phyloP scores from a whole-genome alignment of 2,888 invertebrate species.

The Eupithecia exiguata region DNA sequence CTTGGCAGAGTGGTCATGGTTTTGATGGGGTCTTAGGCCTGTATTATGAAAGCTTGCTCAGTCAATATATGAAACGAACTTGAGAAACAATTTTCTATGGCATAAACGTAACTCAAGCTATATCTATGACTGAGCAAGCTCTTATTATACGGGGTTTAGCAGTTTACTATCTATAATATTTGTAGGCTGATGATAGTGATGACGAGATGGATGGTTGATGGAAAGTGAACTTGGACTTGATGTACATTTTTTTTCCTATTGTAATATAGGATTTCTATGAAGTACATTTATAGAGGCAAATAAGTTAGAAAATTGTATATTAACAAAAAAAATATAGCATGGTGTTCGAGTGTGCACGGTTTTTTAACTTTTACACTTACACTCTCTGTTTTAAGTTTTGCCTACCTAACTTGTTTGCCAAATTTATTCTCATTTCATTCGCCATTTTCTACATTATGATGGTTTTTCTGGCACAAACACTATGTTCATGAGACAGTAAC shows the following conservation, averaged over 20 bases:
- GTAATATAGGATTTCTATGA: neutral
- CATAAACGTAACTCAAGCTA: no score
- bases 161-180: no score
- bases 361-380: constrained; percentile 15
- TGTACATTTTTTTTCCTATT: neutral
- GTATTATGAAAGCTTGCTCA: no score
- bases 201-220: neutral
- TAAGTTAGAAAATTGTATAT: constrained; percentile 12
- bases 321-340: constrained; percentile 18
- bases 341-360: constrained; percentile 33
- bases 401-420: constrained; percentile 26
- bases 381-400: constrained; percentile 11
- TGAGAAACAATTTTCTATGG: no score
- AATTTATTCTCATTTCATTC: constrained; percentile 20
- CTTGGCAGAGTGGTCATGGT: no score
- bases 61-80: no score
- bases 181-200: no score
- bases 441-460: constrained; percentile 9
- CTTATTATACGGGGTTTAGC: no score
- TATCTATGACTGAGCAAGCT: no score
- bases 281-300: constrained; percentile 7
- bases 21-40: no score
- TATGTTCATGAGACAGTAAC: neutral
- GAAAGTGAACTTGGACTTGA: neutral
- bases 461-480: constrained; percentile 6